Percentiles rank a stretch among this genome's conserved stretches.
Conservation (phyloP, 2,888 invertebrate species). For the Diabrotica balteata region DNA sequence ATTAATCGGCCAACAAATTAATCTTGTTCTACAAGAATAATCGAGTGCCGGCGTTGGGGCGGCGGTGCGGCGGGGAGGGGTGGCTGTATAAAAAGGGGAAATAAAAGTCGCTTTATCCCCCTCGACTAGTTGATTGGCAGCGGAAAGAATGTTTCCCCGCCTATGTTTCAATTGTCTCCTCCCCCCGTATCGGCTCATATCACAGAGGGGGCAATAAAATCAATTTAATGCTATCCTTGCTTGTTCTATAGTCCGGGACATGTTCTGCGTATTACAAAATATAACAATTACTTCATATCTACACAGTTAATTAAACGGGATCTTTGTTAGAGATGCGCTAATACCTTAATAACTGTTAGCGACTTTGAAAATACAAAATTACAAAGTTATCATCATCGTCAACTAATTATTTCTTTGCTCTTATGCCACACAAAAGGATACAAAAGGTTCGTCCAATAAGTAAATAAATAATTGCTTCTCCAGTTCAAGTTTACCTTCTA, state of each 20-base stretch:
- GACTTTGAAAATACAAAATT: too few relatives aligned
- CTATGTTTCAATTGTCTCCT: slow-evolving; percentile 53
- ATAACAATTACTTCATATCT: too few relatives aligned
- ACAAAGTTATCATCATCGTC: too few relatives aligned
- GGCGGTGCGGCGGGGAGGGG: slow-evolving; percentile 25
- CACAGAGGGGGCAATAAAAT: slow-evolving; percentile 60
- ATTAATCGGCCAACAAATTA: slow-evolving; percentile 55
- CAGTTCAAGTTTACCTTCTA: too few relatives aligned
- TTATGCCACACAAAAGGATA: too few relatives aligned
- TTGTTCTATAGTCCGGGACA: slow-evolving; percentile 35
- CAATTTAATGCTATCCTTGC: slow-evolving; percentile 60
- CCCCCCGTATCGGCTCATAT: slow-evolving; percentile 55
- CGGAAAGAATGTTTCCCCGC: slow-evolving; percentile 55
- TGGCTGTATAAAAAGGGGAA: slow-evolving; percentile 41
- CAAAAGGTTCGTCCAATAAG: too few relatives aligned
- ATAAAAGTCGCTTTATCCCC: slow-evolving; percentile 44
- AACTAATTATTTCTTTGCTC: too few relatives aligned
- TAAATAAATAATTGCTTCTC: too few relatives aligned
- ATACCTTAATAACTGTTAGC: too few relatives aligned
- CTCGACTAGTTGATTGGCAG: slow-evolving; percentile 56
- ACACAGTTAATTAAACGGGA: too few relatives aligned
- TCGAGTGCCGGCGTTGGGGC: slow-evolving; percentile 38
- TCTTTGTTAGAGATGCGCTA: too few relatives aligned
- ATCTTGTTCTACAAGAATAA: slow-evolving; percentile 55
- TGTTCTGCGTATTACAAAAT: too few relatives aligned